Percentiles rank a stretch among this genome's conserved stretches.
These are phyloP conservation scores for Rhynchophorus ferrugineus DNA, from an alignment of 1,140 invertebrate species.

Conservation along the genomic window DNA sequence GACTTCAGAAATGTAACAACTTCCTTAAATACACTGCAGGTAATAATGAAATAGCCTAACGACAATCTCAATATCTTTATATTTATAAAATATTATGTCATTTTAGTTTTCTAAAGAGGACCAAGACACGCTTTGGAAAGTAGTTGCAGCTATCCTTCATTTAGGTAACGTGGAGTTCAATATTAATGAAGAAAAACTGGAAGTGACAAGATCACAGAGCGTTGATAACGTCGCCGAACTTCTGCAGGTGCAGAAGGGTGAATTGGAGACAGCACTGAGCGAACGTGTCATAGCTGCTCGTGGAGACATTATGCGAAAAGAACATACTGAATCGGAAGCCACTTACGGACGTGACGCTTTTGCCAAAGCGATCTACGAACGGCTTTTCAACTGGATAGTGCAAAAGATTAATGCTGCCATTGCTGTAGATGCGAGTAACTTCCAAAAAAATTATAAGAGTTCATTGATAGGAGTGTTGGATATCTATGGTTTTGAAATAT, in stretches of 20 bases:
- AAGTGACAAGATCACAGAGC: constrained; percentile 50
- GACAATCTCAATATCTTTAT: not conserved
- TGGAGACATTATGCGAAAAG: constrained; percentile 90
- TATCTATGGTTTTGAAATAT: constrained; percentile 97
- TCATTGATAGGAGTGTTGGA: constrained; percentile 92
- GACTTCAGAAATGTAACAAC: constrained; percentile 72
- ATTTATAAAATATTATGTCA: constrained; percentile 26
- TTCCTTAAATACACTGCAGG: constrained; percentile 77
- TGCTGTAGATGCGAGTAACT: constrained; percentile 48
- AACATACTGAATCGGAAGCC: constrained; percentile 76
- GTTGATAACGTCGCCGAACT: constrained; percentile 59
- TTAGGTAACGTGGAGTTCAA: constrained; percentile 72
- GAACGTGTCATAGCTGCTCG: constrained; percentile 86
- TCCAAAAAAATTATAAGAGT: constrained; percentile 56
- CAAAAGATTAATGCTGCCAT: constrained; percentile 81
- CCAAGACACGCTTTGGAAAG: constrained; percentile 81
- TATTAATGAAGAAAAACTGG: constrained; percentile 58
- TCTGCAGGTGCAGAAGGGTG: constrained; percentile 54
- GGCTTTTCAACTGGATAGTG: constrained; percentile 90
- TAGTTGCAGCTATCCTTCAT: constrained; percentile 83
- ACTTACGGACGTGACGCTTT: constrained; percentile 88
- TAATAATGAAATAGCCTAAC: not conserved
- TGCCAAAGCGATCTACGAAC: constrained; percentile 88
- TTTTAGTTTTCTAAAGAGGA: constrained; percentile 73
- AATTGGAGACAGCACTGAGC: constrained; percentile 70